Percentiles rank a stretch among this genome's conserved stretches.
These are phyloP conservation scores for Dysdera silvatica DNA, from an alignment of 1,140 invertebrate species.

Conservation along the genomic window DNA sequence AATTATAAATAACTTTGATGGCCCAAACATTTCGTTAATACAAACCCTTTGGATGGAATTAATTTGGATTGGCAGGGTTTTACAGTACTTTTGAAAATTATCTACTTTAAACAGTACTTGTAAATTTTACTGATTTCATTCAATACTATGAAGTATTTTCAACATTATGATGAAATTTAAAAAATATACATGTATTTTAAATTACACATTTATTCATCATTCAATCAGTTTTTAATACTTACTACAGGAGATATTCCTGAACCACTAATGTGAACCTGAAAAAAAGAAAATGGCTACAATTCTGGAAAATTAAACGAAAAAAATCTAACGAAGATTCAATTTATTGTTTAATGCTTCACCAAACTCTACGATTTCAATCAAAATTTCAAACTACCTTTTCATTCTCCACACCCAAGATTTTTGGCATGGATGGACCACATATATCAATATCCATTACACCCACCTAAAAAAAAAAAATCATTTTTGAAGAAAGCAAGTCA, in stretches of 20 bases:
- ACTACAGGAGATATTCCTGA: constrained; percentile 95
- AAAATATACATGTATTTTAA: constrained; percentile 10
- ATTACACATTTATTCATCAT: not conserved
- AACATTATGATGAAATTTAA: not conserved
- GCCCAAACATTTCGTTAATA: too few species aligned
- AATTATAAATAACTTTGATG: too few species aligned
- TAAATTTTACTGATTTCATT: too few species aligned
- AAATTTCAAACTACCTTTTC: constrained; percentile 46
- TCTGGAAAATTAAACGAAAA: not conserved
- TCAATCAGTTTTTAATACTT: too few species aligned
- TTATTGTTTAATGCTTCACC: not conserved
- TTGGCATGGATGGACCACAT: constrained; percentile 69
- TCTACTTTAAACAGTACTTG: too few species aligned
- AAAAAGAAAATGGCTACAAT: constrained; percentile 2
- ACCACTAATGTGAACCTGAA: constrained; percentile 83
- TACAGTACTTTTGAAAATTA: too few species aligned
- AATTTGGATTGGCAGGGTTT: too few species aligned
- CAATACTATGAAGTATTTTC: too few species aligned
- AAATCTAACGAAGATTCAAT: not conserved
- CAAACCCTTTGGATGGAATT: too few species aligned
- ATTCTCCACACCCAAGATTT: constrained; percentile 52
- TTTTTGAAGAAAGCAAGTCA: not conserved
- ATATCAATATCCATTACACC: constrained; percentile 86
- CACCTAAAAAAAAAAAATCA: too few species aligned
- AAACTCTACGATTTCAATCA: not conserved